Conservation (phyloP, 2,888 invertebrate genomes). For the Ernsta delagoae region DNA sequence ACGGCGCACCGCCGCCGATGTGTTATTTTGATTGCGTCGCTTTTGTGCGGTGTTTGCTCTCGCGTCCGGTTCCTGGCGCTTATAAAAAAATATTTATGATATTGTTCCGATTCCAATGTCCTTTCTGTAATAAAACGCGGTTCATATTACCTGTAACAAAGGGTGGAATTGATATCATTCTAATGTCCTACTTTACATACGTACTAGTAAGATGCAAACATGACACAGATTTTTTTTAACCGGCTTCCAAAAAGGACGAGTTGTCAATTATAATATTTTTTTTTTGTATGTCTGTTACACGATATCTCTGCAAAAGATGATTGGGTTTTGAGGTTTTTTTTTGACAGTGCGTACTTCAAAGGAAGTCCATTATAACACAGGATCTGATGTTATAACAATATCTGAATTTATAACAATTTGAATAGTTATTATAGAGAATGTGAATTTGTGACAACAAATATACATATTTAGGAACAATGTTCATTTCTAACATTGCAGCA, state of each 20-base stretch:
- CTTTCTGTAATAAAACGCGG: not conserved
- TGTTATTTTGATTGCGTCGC: slow-evolving; percentile 80
- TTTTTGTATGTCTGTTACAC: too few species aligned
- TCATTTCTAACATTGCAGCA: slow-evolving; percentile 23
- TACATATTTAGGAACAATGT: slow-evolving; percentile 8
- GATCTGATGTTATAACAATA: too few species aligned
- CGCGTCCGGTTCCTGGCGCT: slow-evolving; percentile 61
- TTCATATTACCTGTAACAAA: not conserved
- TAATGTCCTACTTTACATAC: not conserved
- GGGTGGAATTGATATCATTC: not conserved
- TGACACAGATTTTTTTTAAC: not conserved
- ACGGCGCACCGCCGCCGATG: slow-evolving; percentile 68
- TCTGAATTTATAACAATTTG: not conserved
- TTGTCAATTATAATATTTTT: too few species aligned
- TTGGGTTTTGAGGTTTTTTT: too few species aligned
- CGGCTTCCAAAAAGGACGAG: too few species aligned
- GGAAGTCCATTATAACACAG: too few species aligned
- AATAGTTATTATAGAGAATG: not conserved
- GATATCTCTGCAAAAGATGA: too few species aligned
- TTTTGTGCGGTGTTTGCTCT: slow-evolving; percentile 70
- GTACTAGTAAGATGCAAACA: not conserved
- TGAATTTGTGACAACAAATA: not conserved
- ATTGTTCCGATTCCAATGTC: slow-evolving; percentile 55
- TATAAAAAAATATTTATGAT: slow-evolving; percentile 65
- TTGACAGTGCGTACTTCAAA: too few species aligned